Conservation (phyloP, 2,888 invertebrate species). For the Metallyticus violacea region DNA sequence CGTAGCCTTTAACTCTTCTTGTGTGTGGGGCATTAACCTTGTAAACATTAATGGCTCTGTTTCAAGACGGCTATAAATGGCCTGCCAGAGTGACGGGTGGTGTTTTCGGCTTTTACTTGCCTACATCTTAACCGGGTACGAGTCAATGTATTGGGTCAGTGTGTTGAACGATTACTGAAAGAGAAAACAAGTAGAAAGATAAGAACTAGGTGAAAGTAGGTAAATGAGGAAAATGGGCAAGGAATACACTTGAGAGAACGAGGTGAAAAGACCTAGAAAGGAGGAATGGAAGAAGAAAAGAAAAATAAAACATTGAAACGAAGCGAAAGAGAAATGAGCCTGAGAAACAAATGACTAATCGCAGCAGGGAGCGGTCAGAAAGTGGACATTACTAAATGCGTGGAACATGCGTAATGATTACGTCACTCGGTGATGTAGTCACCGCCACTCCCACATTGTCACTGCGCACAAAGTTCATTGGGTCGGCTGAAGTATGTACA, state of each 20-base stretch:
- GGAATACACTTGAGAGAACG: no score
- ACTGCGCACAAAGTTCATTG: not conserved
- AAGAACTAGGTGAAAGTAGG: no score
- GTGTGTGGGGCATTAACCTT: not conserved
- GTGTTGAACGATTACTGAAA: not conserved
- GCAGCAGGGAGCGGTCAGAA: not conserved
- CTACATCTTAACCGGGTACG: not conserved
- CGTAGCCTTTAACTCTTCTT: not conserved
- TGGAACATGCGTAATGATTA: not conserved
- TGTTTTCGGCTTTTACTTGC: not conserved
- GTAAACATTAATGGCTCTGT: not conserved
- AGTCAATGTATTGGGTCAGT: not conserved
- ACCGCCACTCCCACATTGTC: not conserved
- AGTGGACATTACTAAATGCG: not conserved
- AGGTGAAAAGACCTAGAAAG: no score
- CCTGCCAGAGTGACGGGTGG: not conserved
- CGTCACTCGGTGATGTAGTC: not conserved
- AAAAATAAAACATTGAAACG: not conserved
- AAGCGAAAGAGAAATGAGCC: no score
- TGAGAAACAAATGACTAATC: not conserved
- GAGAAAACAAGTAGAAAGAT: not conserved
- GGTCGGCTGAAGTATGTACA: not conserved
- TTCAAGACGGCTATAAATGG: not conserved
- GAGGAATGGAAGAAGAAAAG: not conserved
- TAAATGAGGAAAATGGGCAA: no score